Evolutionary conservation across 1,140 invertebrate genomes (phyloP).

Genomic region (Apis laboriosa): DNA sequence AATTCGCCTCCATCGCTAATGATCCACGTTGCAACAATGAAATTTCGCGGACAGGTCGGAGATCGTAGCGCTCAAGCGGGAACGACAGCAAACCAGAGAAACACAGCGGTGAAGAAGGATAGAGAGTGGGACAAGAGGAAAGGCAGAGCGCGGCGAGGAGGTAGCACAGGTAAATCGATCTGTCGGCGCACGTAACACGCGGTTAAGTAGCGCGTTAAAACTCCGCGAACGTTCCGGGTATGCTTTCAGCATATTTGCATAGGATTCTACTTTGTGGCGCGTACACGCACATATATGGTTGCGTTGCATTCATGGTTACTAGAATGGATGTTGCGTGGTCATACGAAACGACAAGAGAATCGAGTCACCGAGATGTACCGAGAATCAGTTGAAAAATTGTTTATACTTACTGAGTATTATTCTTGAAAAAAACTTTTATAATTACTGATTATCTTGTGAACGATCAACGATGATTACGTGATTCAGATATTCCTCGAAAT

Average conservation of each 20-base stretch:
- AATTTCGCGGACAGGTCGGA: constrained; percentile 48
- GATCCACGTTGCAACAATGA: constrained; percentile 53
- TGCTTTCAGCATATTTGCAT: constrained; percentile 66
- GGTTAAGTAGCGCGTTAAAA: constrained; percentile 68
- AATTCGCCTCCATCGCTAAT: constrained; percentile 11
- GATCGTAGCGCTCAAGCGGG: neutral
- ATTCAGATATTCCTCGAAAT: neutral
- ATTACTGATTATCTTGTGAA: neutral
- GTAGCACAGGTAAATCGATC: constrained; percentile 56
- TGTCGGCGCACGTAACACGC: constrained; percentile 59
- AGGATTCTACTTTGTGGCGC: constrained; percentile 54
- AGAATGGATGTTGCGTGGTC: constrained; percentile 17
- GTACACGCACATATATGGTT: constrained; percentile 14
- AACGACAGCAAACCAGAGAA: neutral
- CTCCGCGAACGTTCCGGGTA: constrained; percentile 55
- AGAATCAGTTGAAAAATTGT: constrained; percentile 35
- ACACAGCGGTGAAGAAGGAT: neutral
- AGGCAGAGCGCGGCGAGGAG: constrained; percentile 17
- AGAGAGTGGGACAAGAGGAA: neutral
- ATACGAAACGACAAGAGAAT: constrained; percentile 34
- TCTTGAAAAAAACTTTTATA: neutral
- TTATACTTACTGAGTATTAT: too few species aligned
- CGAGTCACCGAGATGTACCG: neutral
- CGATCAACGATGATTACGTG: constrained; percentile 5
- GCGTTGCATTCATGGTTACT: constrained; percentile 10